Conservation (phyloP, 2,113 vertebrate genomes). For the Rhipidura dahli region DNA sequence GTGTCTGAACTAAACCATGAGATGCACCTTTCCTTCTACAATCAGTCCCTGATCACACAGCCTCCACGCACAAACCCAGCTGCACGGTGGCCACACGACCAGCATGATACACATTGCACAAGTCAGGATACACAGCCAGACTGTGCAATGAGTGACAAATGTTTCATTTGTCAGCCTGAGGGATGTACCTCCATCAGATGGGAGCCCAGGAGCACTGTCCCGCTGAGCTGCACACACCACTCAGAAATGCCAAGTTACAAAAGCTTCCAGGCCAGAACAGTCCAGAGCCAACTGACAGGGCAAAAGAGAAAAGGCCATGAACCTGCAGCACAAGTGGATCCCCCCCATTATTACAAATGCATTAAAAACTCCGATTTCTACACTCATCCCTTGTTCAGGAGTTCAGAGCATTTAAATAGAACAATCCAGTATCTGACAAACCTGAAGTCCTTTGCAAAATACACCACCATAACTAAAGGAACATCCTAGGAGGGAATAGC, state of each 20-base stretch:
- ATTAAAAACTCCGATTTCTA: not conserved
- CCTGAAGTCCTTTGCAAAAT: not conserved
- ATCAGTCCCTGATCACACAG: not conserved
- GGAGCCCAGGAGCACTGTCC: not conserved
- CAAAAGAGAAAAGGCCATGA: not conserved
- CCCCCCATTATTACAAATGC: not conserved
- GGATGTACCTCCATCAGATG: not conserved
- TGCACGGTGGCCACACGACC: rapidly evolving
- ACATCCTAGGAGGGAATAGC: not conserved
- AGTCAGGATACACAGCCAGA: not conserved
- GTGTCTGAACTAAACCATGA: not conserved
- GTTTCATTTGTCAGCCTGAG: not conserved
- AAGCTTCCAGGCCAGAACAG: not conserved
- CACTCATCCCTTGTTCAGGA: not conserved
- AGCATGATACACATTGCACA: not conserved
- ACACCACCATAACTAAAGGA: not conserved
- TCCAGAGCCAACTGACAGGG: not conserved
- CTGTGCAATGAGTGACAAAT: not conserved
- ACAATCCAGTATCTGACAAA: not conserved
- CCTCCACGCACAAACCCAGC: not conserved
- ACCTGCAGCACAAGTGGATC: not conserved
- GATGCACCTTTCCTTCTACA: not conserved
- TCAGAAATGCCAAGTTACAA: not conserved
- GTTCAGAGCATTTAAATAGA: not conserved
- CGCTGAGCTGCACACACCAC: not conserved